phyloP scores from a whole-genome alignment of 1,140 invertebrate species.

The Zelostemma sp. region DNA sequence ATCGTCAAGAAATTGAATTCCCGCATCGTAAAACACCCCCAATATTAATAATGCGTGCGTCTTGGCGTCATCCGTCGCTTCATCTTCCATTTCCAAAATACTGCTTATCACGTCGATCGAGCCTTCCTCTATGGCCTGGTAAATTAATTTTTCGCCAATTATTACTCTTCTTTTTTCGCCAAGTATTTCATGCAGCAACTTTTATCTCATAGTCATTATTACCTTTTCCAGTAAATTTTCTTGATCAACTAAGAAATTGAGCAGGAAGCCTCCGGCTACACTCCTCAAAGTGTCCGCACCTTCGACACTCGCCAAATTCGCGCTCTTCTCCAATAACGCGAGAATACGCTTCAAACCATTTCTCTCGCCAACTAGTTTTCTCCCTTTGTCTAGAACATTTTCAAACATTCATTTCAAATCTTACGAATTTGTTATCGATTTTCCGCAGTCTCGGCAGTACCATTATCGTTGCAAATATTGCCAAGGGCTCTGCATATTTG shows the following conservation, averaged over 20 bases:
- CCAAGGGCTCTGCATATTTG: slow-evolving; percentile 86
- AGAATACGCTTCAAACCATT: slow-evolving; percentile 71
- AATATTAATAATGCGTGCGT: slow-evolving; percentile 80
- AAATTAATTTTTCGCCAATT: too few species aligned
- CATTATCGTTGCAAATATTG: slow-evolving; percentile 91
- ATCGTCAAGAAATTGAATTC: slow-evolving; percentile 61
- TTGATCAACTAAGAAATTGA: slow-evolving; percentile 85
- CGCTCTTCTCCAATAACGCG: slow-evolving; percentile 49
- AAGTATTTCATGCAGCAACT: too few species aligned
- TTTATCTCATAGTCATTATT: too few species aligned
- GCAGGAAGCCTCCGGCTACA: slow-evolving; percentile 78
- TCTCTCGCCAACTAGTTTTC: slow-evolving; percentile 74
- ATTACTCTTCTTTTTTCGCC: too few species aligned
- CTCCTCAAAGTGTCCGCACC: slow-evolving; percentile 60
- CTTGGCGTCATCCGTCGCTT: slow-evolving; percentile 71
- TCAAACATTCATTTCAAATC: slow-evolving; percentile 5
- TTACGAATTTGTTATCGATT: background rate
- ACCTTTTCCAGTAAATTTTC: slow-evolving; percentile 73
- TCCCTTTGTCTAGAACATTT: slow-evolving; percentile 59
- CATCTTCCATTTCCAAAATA: slow-evolving; percentile 69
- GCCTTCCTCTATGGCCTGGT: slow-evolving; percentile 76
- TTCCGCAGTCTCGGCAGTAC: slow-evolving; percentile 57
- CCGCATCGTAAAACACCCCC: slow-evolving; percentile 80
- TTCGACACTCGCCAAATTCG: slow-evolving; percentile 45
- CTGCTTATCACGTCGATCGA: slow-evolving; percentile 75